Conservation (phyloP, 2,113 vertebrate species). For the Lasiurus cinereus region DNA sequence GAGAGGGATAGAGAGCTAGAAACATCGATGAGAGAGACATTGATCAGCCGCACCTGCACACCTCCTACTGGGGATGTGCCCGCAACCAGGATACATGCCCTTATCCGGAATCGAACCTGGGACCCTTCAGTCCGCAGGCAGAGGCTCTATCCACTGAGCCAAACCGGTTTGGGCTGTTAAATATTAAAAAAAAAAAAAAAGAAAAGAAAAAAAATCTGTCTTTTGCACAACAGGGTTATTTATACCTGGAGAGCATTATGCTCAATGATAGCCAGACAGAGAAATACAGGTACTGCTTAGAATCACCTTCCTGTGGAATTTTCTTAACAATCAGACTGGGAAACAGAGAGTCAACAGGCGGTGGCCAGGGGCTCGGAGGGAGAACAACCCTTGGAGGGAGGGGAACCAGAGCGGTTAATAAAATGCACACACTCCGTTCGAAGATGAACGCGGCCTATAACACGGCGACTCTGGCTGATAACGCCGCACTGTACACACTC, state of each 20-base stretch:
- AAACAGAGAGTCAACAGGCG: not conserved
- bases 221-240: not conserved
- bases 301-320: not conserved
- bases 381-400: no score
- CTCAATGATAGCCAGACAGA: not conserved
- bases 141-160: no score
- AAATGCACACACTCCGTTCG: not conserved
- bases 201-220: not conserved
- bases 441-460: not conserved
- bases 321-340: not conserved
- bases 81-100: no score
- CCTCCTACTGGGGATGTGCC: no score
- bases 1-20: no score
- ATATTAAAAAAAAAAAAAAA: no score
- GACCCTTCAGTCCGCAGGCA: no score
- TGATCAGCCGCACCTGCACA: no score
- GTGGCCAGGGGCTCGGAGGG: no score
- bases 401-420: not conserved
- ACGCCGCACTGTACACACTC: not conserved
- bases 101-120: no score
- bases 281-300: not conserved
- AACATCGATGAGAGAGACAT: no score
- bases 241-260: not conserved
- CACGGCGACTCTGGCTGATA: not conserved
- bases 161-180: no score